Evolutionary conservation across 2,797 vertebrate species (phyloP).

Genomic region (Pangasius sanitwongsei): DNA sequence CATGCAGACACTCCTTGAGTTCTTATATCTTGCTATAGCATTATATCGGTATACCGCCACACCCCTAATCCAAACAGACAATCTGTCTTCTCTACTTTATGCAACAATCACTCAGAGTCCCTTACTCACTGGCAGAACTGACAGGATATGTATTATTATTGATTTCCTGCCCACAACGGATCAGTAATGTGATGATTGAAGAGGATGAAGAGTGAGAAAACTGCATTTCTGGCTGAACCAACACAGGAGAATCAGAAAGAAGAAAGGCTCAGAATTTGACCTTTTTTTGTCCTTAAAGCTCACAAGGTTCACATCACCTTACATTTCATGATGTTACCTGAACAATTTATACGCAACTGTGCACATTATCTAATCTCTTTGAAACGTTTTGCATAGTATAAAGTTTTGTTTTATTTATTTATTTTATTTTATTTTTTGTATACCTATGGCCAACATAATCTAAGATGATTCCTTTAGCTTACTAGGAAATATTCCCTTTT

Average conservation of each 20-base stretch:
- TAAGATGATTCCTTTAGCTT: not conserved
- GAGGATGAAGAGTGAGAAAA: conserved; percentile 50
- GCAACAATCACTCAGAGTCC: conserved; percentile 35
- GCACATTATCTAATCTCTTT: not conserved
- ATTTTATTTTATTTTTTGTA: not conserved
- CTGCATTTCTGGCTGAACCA: conserved; percentile 24
- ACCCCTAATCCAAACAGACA: conserved; percentile 27
- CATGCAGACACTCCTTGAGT: not conserved
- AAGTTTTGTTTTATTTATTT: not conserved
- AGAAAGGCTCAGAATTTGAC: not conserved
- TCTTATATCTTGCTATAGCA: not conserved
- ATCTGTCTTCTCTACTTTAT: conserved; percentile 37
- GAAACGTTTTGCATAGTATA: not conserved
- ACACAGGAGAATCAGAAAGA: conserved; percentile 17
- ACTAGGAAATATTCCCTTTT: not conserved
- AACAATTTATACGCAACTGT: not conserved
- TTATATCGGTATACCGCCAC: conserved; percentile 7
- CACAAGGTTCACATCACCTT: not conserved
- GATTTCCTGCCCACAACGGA: conserved; percentile 49
- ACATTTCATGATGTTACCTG: not conserved
- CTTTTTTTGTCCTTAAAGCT: not conserved
- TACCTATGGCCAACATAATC: not conserved
- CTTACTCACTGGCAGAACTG: conserved; percentile 34
- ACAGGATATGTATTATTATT: conserved; percentile 59
- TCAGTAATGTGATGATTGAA: conserved; percentile 42